Base-by-base conservation (phyloP, 2,888 invertebrate species). In the Mythimna albipuncta region DNA sequence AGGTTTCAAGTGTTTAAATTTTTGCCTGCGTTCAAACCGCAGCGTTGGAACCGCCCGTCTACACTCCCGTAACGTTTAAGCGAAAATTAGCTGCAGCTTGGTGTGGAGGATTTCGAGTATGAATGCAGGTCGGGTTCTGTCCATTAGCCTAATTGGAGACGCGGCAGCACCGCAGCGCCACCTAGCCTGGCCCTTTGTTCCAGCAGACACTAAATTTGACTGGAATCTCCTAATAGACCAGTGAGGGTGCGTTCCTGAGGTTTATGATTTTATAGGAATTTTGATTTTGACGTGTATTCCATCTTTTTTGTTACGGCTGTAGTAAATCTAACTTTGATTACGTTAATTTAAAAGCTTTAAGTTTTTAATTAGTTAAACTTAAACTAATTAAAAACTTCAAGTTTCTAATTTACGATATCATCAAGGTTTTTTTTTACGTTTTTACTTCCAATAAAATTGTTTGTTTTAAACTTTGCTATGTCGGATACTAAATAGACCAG, bases 131-230 rank as follows among this genome's bases (percentile, higher is more conserved):
- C 92, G 92, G 91, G 92, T 90, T 92, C 88, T 94, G 94, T 96
- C 96, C 96, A 96, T 96, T 96, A 96, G 94, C 92, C 95, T 96
- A 96, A 96, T 96, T 96, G 96, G 93, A 93, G 94, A 93, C 91
- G 90, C 84, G 89, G 85, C 87, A 75, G 81, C 64, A 80, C 81
- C 81, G 86, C 89, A 88, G 88, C 85, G 85, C 86, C 90, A 90
- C 89, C 91, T 90, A 91, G 87, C 87, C 83, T 83, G 81, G 85
- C 90, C 90, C 90, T 93, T 93, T 94, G 93, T 93, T 92, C 86
- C 85, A 85, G 83, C 85, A 88, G 83, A 87, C 82, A 87, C 84
- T 83, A 86, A 88, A 90, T 89, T 88, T 82, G 78, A 85, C 78
- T 83, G 76, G 64, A 77, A 79, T 82, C 72, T 82, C 81, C 73